Conservation (phyloP, 2,113 vertebrate genomes). For the Oreochromis aureus region DNA sequence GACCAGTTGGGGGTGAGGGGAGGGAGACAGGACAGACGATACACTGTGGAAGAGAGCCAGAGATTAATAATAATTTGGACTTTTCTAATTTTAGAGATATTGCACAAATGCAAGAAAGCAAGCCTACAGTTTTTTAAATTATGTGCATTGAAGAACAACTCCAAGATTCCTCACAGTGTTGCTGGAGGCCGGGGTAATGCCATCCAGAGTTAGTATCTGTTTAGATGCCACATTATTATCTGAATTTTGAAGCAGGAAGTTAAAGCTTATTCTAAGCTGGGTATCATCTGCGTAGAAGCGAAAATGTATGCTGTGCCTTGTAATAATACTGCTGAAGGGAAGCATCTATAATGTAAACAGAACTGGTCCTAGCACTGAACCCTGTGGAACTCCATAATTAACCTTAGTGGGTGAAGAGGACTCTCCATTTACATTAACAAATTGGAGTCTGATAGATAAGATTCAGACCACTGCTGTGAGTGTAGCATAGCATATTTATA, state of each 20-base stretch:
- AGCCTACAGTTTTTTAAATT: neutral
- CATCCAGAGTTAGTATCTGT: neutral
- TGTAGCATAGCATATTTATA: neutral
- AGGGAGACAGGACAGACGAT: neutral
- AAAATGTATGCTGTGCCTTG: neutral
- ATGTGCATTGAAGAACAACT: neutral
- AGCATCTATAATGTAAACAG: neutral
- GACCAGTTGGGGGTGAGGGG: neutral
- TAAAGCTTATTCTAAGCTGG: neutral
- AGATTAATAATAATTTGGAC: neutral
- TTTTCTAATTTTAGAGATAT: neutral
- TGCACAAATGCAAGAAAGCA: neutral
- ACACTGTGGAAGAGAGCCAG: neutral
- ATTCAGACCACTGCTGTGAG: neutral
- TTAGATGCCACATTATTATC: neutral
- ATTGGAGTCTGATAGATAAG: rapidly evolving
- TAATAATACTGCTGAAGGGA: neutral
- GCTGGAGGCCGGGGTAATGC: rapidly evolving
- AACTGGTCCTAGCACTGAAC: neutral
- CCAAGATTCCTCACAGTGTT: neutral
- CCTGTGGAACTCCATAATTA: neutral
- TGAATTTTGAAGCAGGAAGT: neutral
- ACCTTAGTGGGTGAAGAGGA: rapidly evolving
- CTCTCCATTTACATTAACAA: rapidly evolving
- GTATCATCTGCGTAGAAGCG: neutral